Percentiles rank a stretch among this genome's conserved stretches.
phyloP scores from a whole-genome alignment of 2,797 vertebrate genomes.

The Neopelma chrysocephalum region DNA sequence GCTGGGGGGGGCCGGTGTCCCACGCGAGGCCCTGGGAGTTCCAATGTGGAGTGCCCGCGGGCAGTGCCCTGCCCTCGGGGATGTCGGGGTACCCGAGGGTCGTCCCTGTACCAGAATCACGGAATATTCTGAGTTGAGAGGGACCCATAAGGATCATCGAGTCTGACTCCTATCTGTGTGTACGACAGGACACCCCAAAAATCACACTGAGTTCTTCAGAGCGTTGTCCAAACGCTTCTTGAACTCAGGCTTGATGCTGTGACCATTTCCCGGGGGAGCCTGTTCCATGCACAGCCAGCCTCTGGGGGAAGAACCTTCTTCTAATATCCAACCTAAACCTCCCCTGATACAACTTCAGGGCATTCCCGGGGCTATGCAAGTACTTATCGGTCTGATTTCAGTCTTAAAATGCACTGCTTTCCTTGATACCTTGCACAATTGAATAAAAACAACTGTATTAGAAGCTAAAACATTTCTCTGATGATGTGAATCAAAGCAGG shows the following conservation, averaged over 20 bases:
- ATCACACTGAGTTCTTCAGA: background rate
- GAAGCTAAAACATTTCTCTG: background rate
- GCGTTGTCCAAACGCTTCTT: background rate
- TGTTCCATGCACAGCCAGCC: no score
- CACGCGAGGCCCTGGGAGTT: no score
- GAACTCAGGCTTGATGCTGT: background rate
- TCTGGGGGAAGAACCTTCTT: background rate
- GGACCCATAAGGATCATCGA: no score
- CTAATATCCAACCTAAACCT: background rate
- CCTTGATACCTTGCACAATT: background rate
- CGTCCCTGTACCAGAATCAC: background rate
- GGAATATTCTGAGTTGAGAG: background rate
- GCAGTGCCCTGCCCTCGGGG: no score
- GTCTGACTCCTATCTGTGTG: no score
- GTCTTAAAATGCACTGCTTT: background rate
- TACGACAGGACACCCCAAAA: background rate
- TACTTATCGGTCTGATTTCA: rapidly evolving
- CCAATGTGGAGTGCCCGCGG: background rate
- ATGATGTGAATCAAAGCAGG: background rate
- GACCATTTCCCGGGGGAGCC: no score
- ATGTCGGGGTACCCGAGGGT: background rate
- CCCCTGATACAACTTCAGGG: background rate
- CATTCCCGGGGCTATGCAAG: background rate
- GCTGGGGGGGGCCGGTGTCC: background rate
- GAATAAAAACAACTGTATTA: background rate